Conservation (phyloP, 2,797 vertebrate genomes). For the Dallia pectoralis region DNA sequence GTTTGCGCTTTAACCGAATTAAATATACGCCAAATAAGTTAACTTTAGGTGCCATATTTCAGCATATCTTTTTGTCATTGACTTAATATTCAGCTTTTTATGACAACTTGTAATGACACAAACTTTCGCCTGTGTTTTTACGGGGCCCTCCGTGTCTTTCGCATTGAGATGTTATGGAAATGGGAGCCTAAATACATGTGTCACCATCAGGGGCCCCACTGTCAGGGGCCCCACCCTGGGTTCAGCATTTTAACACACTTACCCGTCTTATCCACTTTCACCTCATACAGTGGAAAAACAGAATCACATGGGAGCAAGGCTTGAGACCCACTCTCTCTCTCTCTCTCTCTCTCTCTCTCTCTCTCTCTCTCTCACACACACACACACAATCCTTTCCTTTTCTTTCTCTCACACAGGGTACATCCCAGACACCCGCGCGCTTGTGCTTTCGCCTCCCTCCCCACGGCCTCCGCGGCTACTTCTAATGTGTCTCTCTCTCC, state of each 20-base stretch:
- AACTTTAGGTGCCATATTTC: neutral
- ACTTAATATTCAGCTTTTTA: neutral
- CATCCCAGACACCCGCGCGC: neutral
- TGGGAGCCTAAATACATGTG: constrained; percentile 50
- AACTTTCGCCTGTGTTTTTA: constrained; percentile 29
- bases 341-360: constrained; percentile 25
- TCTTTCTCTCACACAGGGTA: constrained; percentile 6
- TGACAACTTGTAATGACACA: constrained; percentile 42
- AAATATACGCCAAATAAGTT: neutral
- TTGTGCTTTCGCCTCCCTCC: constrained; percentile 38
- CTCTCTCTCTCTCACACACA: neutral
- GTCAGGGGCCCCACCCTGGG: constrained; percentile 45
- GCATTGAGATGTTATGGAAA: constrained; percentile 65
- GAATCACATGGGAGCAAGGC: neutral
- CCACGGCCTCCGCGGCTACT: constrained; percentile 53
- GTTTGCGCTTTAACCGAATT: neutral
- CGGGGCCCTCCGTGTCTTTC: constrained; percentile 53
- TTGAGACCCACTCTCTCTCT: constrained; percentile 32
- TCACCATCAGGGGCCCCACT: constrained; percentile 52
- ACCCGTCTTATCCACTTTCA: neutral
- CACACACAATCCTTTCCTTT: neutral
- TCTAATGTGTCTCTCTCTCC: constrained; percentile 63
- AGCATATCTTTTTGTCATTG: neutral
- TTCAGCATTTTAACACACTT: constrained; percentile 14
- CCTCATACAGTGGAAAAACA: neutral